Evolutionary conservation across 1,140 invertebrate species (phyloP).

Genomic region (Drosophila fuyamai): DNA sequence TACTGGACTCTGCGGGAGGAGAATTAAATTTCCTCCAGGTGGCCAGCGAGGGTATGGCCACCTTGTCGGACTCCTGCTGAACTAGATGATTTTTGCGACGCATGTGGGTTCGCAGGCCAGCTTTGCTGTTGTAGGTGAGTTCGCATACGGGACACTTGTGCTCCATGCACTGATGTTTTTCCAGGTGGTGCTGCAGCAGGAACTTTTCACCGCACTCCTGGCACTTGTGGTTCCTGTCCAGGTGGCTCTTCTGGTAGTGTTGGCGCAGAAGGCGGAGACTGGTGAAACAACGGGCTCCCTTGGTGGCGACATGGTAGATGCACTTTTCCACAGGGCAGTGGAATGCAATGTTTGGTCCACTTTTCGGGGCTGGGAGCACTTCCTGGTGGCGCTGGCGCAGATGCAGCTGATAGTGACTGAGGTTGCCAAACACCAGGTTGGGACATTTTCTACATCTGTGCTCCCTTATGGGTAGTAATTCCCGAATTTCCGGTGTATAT

Average conservation of each 20-base stretch:
- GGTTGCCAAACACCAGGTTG: constrained; percentile 57
- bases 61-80: constrained; percentile 18
- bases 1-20: neutral
- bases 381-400: constrained; percentile 56
- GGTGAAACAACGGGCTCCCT: constrained; percentile 60
- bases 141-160: constrained; percentile 80
- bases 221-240: constrained; percentile 86
- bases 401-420: constrained; percentile 64
- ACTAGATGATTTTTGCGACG: constrained; percentile 52
- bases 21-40: constrained; percentile 28
- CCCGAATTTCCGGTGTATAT: constrained; percentile 52
- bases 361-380: neutral
- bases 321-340: constrained; percentile 60
- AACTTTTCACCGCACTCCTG: constrained; percentile 86
- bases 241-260: constrained; percentile 88
- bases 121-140: constrained; percentile 62
- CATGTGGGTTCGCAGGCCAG: constrained; percentile 64
- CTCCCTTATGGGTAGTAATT: constrained; percentile 54
- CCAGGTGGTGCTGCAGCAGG: constrained; percentile 86
- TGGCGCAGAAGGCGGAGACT: constrained; percentile 84
- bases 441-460: constrained; percentile 53
- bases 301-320: constrained; percentile 43
- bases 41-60: constrained; percentile 32
- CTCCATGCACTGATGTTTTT: constrained; percentile 85
- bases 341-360: constrained; percentile 12